A percentile compares a stretch with the other conserved stretches of the same genome.
Conservation (phyloP, 2,113 vertebrate genomes). For the Eulemur rufifrons region DNA sequence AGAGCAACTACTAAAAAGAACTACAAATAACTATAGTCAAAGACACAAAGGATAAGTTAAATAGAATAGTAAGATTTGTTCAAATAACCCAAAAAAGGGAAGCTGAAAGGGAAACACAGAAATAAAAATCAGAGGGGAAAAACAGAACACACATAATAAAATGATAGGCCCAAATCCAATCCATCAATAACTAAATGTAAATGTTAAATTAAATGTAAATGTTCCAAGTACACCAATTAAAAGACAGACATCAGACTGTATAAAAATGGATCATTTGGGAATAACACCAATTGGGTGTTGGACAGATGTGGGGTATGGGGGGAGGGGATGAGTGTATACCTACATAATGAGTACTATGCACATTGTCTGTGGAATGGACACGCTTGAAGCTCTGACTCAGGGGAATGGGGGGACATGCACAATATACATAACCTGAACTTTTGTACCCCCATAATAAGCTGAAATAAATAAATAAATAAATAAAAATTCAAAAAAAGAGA, state of each 20-base stretch:
- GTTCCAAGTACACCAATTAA: background rate
- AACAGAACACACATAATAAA: background rate
- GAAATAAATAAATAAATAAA: too few species aligned
- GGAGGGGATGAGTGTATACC: too few species aligned
- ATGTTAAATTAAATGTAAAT: background rate
- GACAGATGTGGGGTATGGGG: too few species aligned
- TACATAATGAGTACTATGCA: too few species aligned
- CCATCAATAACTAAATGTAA: background rate
- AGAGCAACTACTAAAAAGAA: background rate
- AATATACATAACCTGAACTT: too few species aligned
- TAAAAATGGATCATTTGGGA: background rate
- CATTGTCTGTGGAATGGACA: too few species aligned
- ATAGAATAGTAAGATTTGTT: conserved; percentile 7
- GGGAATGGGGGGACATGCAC: too few species aligned
- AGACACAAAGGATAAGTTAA: background rate
- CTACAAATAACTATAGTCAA: background rate
- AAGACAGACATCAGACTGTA: background rate
- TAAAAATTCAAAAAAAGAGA: background rate
- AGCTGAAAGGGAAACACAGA: background rate
- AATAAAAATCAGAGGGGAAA: background rate
- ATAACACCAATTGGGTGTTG: too few species aligned
- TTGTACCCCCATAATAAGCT: too few species aligned
- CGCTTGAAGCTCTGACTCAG: too few species aligned
- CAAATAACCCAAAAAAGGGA: conserved; percentile 5
- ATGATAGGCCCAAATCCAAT: background rate